Base-by-base conservation (phyloP, 2,888 invertebrate species). In the Leptopilina myrica region DNA sequence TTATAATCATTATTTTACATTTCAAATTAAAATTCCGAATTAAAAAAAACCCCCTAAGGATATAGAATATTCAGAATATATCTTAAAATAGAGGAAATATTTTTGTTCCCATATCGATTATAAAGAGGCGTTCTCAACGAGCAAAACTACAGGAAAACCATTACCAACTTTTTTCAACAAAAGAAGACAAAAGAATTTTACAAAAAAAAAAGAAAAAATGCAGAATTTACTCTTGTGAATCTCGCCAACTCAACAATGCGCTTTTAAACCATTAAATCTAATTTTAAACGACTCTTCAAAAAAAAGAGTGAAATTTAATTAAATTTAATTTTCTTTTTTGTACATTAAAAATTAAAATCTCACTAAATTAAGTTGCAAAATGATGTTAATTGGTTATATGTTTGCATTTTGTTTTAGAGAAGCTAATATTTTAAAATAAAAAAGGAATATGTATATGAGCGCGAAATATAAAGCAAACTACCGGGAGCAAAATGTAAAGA, bases 91-190 rank as follows among this genome's bases (percentile, higher is more conserved):
- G n/a, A 66, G 56, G 33, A 56, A n/a, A 11, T 33, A 40, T 59
- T 73, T 73, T 73, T 73, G 33, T 56, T 11, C 56, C 56, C 40
- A 33, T 73, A 56, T 73, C 56, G 56, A 73, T 73, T 73, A 73
- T 40, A 33, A 56, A 73, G 56, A 53, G 33, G 33, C 40, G 53
- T 73, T 73, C 33, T 33, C 73, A 33, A 15, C 26, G 56, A 33
- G 9, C 15, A 33, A 59, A 73, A 73, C 73, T 26, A 56, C 56
- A 73, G 40, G n/a, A 59, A 73, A 73, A 5, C 56, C 40, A 73
- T 59, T 59, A 15, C 33, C 33, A 73, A 40, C 53, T 33, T 73
- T 73, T 20, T 5, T 14, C 6, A 59, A 73, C n/a, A 59, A 73
- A 73, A 73, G 33, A 14, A 59, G 40, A 73, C 5, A 56, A 56